Conservation (phyloP, 2,888 invertebrate genomes). For the Agriopis marginaria region DNA sequence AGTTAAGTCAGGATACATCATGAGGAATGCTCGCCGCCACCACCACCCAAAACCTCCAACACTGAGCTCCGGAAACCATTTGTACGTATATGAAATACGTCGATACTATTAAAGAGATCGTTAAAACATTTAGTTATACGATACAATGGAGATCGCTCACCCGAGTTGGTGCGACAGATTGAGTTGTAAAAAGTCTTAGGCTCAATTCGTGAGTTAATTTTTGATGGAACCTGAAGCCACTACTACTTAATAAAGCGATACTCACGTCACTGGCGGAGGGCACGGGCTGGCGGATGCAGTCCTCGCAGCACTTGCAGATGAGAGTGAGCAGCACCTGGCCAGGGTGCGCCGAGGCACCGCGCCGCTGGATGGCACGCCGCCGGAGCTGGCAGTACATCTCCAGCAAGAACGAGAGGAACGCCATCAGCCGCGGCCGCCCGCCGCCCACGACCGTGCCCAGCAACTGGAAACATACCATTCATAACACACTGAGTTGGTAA, state of each 20-base stretch:
- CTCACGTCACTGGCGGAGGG: constrained; percentile 92
- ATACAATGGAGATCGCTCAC: too few relatives aligned
- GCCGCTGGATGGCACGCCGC: constrained; percentile 87
- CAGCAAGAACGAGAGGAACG: constrained; percentile 95
- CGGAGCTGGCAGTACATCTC: constrained; percentile 96
- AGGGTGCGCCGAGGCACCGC: constrained; percentile 82
- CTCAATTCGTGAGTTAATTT: too few relatives aligned
- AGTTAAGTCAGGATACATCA: too few relatives aligned
- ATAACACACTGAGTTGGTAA: not conserved
- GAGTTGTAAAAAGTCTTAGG: too few relatives aligned
- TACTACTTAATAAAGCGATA: constrained; percentile 26
- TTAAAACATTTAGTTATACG: too few relatives aligned
- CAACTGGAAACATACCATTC: constrained; percentile 61
- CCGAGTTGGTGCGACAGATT: too few relatives aligned
- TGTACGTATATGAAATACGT: too few relatives aligned
- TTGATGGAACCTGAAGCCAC: too few relatives aligned
- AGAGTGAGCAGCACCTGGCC: constrained; percentile 93
- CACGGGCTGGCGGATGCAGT: constrained; percentile 93
- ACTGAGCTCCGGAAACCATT: too few relatives aligned
- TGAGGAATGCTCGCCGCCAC: too few relatives aligned
- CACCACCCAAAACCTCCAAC: too few relatives aligned
- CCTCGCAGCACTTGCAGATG: constrained; percentile 95
- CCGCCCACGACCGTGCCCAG: constrained; percentile 85
- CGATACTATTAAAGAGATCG: too few relatives aligned
- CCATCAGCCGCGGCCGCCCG: constrained; percentile 90